A percentile compares a stretch with the other conserved stretches of the same genome.
These are phyloP conservation scores for Clitarchus hookeri DNA, from an alignment of 2,888 invertebrate genomes.

Conservation along the genomic window DNA sequence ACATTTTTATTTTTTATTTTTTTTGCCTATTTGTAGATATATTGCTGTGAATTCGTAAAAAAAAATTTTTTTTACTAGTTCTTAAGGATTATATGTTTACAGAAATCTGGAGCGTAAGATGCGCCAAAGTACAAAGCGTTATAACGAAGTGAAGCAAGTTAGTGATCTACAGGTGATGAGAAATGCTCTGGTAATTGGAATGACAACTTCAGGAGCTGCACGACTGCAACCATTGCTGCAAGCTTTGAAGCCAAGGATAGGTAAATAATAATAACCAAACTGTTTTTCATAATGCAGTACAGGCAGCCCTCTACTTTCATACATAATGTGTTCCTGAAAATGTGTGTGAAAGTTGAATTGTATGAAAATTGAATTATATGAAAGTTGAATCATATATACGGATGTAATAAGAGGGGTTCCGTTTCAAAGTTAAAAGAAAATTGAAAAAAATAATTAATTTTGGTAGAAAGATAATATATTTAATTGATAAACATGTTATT, in stretches of 20 bases:
- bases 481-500: too few species aligned
- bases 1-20: too few species aligned
- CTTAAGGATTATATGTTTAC: not conserved
- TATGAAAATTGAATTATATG: too few species aligned
- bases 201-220: conserved; percentile 80
- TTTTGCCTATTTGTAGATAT: too few species aligned
- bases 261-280: conserved; percentile 51
- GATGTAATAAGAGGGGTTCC: too few species aligned
- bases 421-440: too few species aligned
- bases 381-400: too few species aligned
- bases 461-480: too few species aligned
- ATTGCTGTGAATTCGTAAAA: not conserved
- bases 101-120: not conserved
- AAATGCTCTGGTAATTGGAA: conserved; percentile 66
- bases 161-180: conserved; percentile 63
- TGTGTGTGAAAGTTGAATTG: too few species aligned
- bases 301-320: too few species aligned
- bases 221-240: conserved; percentile 65
- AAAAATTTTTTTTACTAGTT: not conserved
- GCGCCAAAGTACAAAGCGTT: conserved; percentile 49
- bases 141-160: conserved; percentile 60
- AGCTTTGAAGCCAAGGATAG: conserved; percentile 65
- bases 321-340: too few species aligned
- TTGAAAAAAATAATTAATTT: too few species aligned
- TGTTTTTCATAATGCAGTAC: not conserved